phyloP scores from a whole-genome alignment of 1,140 invertebrate genomes.

The Drosophila tsacasi region DNA sequence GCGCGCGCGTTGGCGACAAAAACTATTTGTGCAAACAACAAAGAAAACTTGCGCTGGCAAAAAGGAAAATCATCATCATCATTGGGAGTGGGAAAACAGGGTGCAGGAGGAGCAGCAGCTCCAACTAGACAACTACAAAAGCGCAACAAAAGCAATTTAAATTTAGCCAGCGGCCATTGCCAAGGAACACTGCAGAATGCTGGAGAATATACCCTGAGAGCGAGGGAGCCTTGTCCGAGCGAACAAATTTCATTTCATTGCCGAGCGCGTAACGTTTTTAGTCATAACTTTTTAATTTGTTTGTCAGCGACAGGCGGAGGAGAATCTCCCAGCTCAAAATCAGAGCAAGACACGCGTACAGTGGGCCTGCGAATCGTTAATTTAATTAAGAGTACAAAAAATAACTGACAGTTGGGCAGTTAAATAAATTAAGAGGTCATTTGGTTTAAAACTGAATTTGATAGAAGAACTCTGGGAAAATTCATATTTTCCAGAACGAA shows the following conservation, averaged over 20 bases:
- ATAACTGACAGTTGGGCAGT: background rate
- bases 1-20: constrained; percentile 56
- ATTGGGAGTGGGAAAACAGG: constrained; percentile 14
- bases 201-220: background rate
- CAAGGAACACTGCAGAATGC: constrained; percentile 17
- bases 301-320: constrained; percentile 71
- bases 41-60: constrained; percentile 75
- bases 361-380: background rate
- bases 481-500: too few relatives aligned
- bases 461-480: background rate
- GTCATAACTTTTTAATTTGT: constrained; percentile 83
- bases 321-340: background rate
- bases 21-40: constrained; percentile 84
- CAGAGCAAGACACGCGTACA: constrained; percentile 8
- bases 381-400: background rate
- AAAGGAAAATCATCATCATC: constrained; percentile 80
- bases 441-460: background rate
- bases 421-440: background rate
- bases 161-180: constrained; percentile 70
- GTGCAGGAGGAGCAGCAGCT: constrained; percentile 15
- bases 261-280: constrained; percentile 66
- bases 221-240: constrained; percentile 57
- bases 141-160: constrained; percentile 83
- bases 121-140: constrained; percentile 72
- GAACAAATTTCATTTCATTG: constrained; percentile 71